These are phyloP conservation scores for Falco naumanni DNA, from an alignment of 2,797 vertebrate species.

Conservation along the genomic window DNA sequence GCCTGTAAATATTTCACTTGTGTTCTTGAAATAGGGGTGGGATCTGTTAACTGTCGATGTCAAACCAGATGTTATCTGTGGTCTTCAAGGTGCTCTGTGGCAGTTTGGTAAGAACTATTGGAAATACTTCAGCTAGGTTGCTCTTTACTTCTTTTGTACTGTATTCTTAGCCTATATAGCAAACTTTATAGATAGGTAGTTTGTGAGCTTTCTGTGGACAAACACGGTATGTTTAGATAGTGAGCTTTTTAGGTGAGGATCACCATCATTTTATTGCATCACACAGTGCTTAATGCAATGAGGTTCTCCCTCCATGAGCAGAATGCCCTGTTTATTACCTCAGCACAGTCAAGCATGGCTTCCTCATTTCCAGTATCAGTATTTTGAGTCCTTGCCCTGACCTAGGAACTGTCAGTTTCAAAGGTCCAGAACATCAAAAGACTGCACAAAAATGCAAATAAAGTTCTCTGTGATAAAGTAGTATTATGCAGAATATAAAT, in stretches of 20 bases:
- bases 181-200: background rate
- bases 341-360: background rate
- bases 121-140: background rate
- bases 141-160: background rate
- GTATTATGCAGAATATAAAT: background rate
- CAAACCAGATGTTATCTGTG: background rate
- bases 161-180: background rate
- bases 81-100: background rate
- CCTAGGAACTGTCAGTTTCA: background rate
- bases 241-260: background rate
- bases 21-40: background rate
- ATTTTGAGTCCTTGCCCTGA: background rate
- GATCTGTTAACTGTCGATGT: background rate
- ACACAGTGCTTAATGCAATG: rapidly evolving
- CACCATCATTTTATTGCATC: background rate
- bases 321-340: background rate
- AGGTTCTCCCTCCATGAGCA: background rate
- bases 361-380: background rate
- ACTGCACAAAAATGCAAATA: background rate
- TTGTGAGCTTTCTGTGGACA: background rate
- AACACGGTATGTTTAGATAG: background rate
- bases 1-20: background rate
- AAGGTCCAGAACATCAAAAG: background rate
- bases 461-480: background rate
- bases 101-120: background rate